Evolutionary conservation across 2,113 vertebrate genomes (phyloP).

Genomic region (Charina bottae): DNA sequence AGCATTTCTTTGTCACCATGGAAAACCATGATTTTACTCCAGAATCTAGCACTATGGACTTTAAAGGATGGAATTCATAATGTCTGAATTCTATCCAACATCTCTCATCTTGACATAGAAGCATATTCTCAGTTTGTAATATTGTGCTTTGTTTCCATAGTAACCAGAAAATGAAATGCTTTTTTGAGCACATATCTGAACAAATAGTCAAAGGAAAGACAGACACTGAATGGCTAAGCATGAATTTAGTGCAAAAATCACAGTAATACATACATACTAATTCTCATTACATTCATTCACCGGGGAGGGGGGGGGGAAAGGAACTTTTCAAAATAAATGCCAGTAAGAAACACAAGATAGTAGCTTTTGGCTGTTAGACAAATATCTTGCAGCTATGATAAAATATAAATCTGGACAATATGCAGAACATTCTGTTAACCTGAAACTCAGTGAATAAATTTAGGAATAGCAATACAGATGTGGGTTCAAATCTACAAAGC

Average conservation of each 20-base stretch:
- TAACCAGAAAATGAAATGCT: slow-evolving; percentile 22
- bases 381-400: not conserved
- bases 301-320: not conserved
- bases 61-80: not conserved
- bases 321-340: not conserved
- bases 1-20: not conserved
- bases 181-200: slow-evolving; percentile 22
- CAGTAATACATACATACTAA: not conserved
- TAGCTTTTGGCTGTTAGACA: not conserved
- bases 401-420: not conserved
- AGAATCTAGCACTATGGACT: not conserved
- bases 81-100: not conserved
- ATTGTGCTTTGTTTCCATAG: slow-evolving; percentile 17
- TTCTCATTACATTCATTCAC: slow-evolving; percentile 25
- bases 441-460: not conserved
- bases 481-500: not conserved
- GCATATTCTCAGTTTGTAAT: slow-evolving; percentile 18
- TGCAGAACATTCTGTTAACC: not conserved
- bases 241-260: slow-evolving; percentile 17
- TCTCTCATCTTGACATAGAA: slow-evolving; percentile 21
- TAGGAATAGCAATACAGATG: not conserved
- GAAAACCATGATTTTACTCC: not conserved
- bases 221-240: slow-evolving; percentile 15
- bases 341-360: not conserved
- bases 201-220: slow-evolving; percentile 17